These are phyloP conservation scores for Ctenodactylus gundi DNA, from an alignment of 2,113 vertebrate genomes.

Conservation along the genomic window DNA sequence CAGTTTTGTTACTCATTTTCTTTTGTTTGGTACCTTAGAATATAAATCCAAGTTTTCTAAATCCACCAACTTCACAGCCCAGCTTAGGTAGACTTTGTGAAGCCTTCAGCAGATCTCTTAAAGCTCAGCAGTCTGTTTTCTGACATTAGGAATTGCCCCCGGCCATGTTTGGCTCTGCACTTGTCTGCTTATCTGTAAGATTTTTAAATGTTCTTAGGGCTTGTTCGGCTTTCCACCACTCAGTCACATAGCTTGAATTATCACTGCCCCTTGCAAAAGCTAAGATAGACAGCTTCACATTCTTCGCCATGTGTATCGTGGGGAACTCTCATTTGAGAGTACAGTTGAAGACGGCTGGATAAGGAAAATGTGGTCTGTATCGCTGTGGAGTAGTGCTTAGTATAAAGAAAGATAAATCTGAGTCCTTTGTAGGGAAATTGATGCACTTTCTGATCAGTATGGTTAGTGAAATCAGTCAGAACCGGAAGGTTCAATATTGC, in stretches of 20 bases:
- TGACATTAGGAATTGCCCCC: background rate
- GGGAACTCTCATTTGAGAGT: too few species aligned
- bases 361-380: too few species aligned
- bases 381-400: too few species aligned
- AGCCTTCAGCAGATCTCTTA: background rate
- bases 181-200: background rate
- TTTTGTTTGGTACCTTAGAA: background rate
- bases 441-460: too few species aligned
- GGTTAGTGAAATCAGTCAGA: too few species aligned
- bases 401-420: too few species aligned
- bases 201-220: background rate
- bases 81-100: background rate
- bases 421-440: too few species aligned
- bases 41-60: background rate
- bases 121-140: background rate
- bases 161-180: rapidly evolving
- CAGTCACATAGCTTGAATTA: background rate
- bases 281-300: background rate
- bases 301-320: too few species aligned
- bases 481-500: too few species aligned
- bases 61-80: background rate
- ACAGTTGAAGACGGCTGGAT: too few species aligned
- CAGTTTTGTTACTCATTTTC: background rate
- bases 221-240: background rate
- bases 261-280: background rate